phyloP scores from a whole-genome alignment of 2,797 vertebrate species.

The Phrynocephalus vlangalii region DNA sequence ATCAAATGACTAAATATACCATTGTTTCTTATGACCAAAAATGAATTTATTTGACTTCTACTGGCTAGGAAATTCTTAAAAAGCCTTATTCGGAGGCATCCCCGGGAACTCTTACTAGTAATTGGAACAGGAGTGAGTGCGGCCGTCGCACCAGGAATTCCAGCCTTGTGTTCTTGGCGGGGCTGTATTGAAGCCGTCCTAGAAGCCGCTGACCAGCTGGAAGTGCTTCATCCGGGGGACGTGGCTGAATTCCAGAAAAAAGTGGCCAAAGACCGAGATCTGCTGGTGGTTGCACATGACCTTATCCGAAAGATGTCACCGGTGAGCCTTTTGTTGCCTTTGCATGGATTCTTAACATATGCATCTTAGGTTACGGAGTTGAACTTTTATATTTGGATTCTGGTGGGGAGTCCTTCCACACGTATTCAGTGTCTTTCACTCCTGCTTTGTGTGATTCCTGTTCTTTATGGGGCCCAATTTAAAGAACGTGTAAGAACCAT shows the following conservation, averaged over 20 bases:
- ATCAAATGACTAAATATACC: neutral
- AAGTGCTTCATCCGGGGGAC: constrained; percentile 76
- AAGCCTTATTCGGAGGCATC: constrained; percentile 75
- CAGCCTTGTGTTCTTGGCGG: constrained; percentile 75
- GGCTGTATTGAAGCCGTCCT: constrained; percentile 77
- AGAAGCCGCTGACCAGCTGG: constrained; percentile 76
- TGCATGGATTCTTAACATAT: neutral
- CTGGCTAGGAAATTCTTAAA: constrained; percentile 75
- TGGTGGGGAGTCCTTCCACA: neutral
- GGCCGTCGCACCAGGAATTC: constrained; percentile 74
- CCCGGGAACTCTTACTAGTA: constrained; percentile 75
- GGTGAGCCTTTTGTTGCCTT: constrained; percentile 63
- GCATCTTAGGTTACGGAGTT: neutral
- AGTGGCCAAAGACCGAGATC: constrained; percentile 72
- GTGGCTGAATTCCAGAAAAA: constrained; percentile 73
- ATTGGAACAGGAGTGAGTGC: constrained; percentile 77
- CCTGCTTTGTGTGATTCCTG: too few species aligned
- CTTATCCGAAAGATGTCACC: constrained; percentile 82
- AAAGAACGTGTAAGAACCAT: neutral
- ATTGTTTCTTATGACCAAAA: neutral
- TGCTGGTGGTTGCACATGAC: constrained; percentile 79
- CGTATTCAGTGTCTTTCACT: neutral
- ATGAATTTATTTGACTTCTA: constrained; percentile 14
- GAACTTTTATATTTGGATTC: neutral
- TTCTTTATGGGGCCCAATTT: neutral